Base-by-base conservation (phyloP, 2,888 invertebrate species). In the Habroteleia sp. region DNA sequence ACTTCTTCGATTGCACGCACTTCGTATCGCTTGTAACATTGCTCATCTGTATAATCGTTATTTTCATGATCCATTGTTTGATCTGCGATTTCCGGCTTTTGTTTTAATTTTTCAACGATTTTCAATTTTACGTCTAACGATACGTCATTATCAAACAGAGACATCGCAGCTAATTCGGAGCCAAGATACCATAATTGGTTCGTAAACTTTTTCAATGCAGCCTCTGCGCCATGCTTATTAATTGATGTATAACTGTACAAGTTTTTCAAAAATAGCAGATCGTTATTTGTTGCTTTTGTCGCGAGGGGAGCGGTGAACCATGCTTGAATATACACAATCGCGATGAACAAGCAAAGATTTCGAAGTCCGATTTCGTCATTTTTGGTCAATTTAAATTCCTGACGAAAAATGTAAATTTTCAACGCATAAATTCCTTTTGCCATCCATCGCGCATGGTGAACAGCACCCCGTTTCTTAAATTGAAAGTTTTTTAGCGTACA, bases 401-500 rank as follows among this genome's bases (percentile, higher is more conserved):
- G 1, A 10, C 31, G 10, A 10, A 31, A 31, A 10, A 31, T 1
- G 20, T 20, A 81, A 1, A 82, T 80, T 73, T 82, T 82, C 13
- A 78, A 74, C n/a, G 46, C 58, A 50, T 80, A 81, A 37, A 78
- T 79, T 1, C 71, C 77, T 66, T 80, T 81, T 13, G 77, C 35
- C 79, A 82, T 80, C 80, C 81, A 83, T 5, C 81, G 65, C 27
- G 81, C 81, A 7, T 20, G 20, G 4, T 20, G 20, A 2, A 20
- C 4, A 2, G 20, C 20, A 3, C 20, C 20, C 3, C 3, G 20
- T 20, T n/a, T n/a, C n/a, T n/a, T n/a, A n/a, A n/a, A n/a, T n/a
- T n/a, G n/a, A n/a, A n/a, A n/a, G n/a, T n/a, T n/a, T n/a, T n/a
- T n/a, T n/a, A n/a, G n/a, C n/a, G n/a, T n/a, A n/a, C n/a, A n/a